Evolutionary conservation across 2,888 invertebrate species (phyloP), one percentile per base, ranked within the genome.

Genomic region (Cylloceria caligata): DNA sequence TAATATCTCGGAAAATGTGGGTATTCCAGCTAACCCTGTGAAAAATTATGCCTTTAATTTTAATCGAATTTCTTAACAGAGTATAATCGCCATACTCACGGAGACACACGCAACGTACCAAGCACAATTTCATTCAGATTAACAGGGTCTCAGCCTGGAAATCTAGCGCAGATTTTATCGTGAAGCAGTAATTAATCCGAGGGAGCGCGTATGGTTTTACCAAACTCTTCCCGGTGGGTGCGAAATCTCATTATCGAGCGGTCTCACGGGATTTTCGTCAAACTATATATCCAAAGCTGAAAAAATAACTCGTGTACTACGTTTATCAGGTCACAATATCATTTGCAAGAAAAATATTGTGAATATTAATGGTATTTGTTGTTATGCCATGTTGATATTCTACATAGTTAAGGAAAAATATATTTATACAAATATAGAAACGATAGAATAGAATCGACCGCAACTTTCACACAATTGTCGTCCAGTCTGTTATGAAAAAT

Each of bases 181-280:
- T 24, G 11, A 9, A 42, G 57, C 21, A 7, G 13, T 57, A 67
- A 65, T 75, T 75, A 57, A 67, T 75, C 52, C 42, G 42, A 9
- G 13, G 55, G 30, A 0, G 7, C 49, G 30, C 65, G 45, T 30
- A 16, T 45, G 39, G 11, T 7, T 13, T 34, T 67, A 67, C 55
- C 57, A 47, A 75, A 75, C 47, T n/a, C 57, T 45, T 47, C 45
- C 36, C 47, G 16, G 21, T 27, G 60, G 36, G 19, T 39, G 34
- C n/a, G 55, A 7, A 21, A 39, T 67, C 36, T 55, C 21, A 34
- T 65, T 65, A 49, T 65, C 42, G 62, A 52, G 27, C 24, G 21
- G 11, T 65, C 3, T 34, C 6, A 19, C 27, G 36, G 27, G n/a
- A 27, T 69, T 7, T 47, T 19, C 34, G 24, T 19, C 27, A 45